Evolutionary conservation across 2,797 vertebrate species (phyloP).

Genomic region (Falco concolor): DNA sequence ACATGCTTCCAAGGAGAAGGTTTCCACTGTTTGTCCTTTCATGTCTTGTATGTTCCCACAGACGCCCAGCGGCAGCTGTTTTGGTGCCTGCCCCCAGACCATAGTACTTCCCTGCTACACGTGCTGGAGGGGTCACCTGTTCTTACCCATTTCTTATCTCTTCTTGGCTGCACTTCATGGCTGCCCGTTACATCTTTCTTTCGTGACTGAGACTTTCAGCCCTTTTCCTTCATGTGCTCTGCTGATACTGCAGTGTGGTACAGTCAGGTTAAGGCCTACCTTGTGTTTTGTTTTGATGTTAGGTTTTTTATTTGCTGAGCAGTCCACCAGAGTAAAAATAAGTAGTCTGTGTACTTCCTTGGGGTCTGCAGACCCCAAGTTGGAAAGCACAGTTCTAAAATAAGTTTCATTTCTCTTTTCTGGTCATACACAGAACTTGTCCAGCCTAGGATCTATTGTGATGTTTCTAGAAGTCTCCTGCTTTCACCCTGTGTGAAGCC

Average conservation of each 20-base stretch:
- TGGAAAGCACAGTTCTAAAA: not conserved
- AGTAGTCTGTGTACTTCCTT: not conserved
- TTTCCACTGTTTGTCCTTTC: not conserved
- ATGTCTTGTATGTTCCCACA: not conserved
- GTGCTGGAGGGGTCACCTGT: not conserved
- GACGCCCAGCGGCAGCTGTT: not conserved
- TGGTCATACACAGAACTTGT: rapidly evolving
- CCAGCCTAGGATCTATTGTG: not conserved
- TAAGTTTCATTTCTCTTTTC: not conserved
- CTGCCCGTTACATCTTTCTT: not conserved
- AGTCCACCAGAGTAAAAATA: not conserved
- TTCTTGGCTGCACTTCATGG: not conserved
- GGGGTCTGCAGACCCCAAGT: not conserved
- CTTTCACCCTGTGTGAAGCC: rapidly evolving
- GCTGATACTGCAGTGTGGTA: not conserved
- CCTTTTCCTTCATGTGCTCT: not conserved
- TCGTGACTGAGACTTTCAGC: not conserved
- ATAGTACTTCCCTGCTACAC: not conserved
- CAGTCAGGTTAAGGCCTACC: not conserved
- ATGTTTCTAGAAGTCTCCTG: not conserved
- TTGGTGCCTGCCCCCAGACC: not conserved
- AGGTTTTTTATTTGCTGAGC: not conserved
- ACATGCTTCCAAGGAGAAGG: not conserved
- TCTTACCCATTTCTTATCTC: not conserved
- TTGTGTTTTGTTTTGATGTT: not conserved